Percentiles rank a stretch among this genome's conserved stretches.
Evolutionary conservation across 2,113 vertebrate genomes (phyloP).

Genomic region (Nyctereutes procyonoides): DNA sequence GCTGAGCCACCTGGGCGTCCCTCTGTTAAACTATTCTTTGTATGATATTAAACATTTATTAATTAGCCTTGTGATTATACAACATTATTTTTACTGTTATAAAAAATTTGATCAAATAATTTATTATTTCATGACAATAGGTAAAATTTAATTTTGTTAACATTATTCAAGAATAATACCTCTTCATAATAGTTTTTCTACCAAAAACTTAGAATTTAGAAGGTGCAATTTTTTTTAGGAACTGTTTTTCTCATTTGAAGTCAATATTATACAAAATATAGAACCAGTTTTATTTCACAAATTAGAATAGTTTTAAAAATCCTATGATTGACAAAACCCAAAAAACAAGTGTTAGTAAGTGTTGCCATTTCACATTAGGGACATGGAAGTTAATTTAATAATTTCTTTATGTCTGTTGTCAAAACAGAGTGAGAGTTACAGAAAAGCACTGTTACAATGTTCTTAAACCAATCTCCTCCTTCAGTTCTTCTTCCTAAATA

Average conservation of each 20-base stretch:
- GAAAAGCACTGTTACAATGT: neutral
- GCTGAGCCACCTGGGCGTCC: no score
- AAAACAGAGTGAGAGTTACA: neutral
- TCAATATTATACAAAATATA: conserved; percentile 28
- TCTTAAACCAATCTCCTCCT: neutral
- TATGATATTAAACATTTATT: conserved; percentile 1
- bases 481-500: neutral
- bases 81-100: neutral
- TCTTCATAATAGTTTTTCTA: conserved; percentile 29
- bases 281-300: neutral
- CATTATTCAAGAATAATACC: conserved; percentile 40
- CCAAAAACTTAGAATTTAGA: conserved; percentile 3
- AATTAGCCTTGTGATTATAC: neutral
- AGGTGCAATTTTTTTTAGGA: neutral
- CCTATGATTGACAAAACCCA: neutral
- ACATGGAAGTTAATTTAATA: neutral
- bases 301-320: conserved; percentile 34
- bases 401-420: neutral
- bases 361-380: neutral
- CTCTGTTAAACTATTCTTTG: conserved; percentile 10
- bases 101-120: conserved; percentile 27
- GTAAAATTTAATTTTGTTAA: conserved; percentile 30
- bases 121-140: conserved; percentile 9
- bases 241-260: neutral
- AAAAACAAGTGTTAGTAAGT: neutral